phyloP scores from a whole-genome alignment of 2,797 vertebrate species.

The Rhinoraja longicauda region DNA sequence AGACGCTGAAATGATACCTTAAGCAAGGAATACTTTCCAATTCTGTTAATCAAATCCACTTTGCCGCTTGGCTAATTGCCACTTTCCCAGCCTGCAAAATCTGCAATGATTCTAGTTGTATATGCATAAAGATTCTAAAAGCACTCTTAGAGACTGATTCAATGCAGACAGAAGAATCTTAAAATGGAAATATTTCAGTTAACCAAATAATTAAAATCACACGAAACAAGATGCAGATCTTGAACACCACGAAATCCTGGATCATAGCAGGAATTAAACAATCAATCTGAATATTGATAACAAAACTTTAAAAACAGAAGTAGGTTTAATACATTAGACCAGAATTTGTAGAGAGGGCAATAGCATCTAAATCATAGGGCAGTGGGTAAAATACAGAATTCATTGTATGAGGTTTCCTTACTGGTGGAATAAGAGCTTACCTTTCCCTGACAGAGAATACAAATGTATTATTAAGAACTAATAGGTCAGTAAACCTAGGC shows the following conservation, averaged over 20 bases:
- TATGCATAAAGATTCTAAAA: constrained; percentile 6
- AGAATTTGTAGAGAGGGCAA: background rate
- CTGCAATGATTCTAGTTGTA: background rate
- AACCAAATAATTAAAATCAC: background rate
- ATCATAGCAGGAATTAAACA: background rate
- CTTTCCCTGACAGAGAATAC: background rate
- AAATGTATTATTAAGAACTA: background rate
- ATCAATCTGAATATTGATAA: background rate
- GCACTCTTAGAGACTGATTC: background rate
- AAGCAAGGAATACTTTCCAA: constrained; percentile 22
- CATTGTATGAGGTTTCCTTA: background rate
- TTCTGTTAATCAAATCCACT: constrained; percentile 35
- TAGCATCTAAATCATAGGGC: background rate
- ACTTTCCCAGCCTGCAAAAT: constrained; percentile 17
- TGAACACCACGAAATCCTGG: background rate
- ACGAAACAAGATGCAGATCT: background rate
- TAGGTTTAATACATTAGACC: background rate
- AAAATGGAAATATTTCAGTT: background rate
- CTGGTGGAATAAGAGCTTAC: background rate
- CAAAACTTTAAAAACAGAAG: background rate
- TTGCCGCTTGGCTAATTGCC: constrained; percentile 18
- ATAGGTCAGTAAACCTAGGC: background rate
- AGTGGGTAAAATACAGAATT: background rate
- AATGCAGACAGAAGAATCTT: background rate
- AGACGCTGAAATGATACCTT: constrained; percentile 30